Base-by-base conservation (phyloP, 2,113 vertebrate species). In the Sturnus vulgaris region DNA sequence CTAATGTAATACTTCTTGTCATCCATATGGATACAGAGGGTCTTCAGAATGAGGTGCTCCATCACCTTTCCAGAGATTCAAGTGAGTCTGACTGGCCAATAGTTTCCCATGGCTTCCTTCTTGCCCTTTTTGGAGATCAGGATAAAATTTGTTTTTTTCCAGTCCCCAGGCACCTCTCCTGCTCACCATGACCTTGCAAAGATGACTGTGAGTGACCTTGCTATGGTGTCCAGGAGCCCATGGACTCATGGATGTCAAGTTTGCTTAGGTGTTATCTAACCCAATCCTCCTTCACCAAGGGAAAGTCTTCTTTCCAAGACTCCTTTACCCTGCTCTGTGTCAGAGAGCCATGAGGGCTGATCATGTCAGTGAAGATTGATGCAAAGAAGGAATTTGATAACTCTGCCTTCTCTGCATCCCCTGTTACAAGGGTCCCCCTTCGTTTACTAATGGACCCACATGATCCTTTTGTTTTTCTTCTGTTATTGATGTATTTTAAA, bases 381-480 rank as follows among this genome's bases (percentile, higher is more conserved):
- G 28, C 10, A 39, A 66, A 52, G 27, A 73, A 73, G 31, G 3
- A 6, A 65, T 73, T 72, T 44, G 12, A 28, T 28, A 30, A 39
- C 5, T 12, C 22, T 59, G 15, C 12, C 10, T 44, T 30, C 46
- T 21, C 23, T 30, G 44, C 0, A 0, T 28, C 9, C 33, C 20
- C 10, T 46, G 4, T 39, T 52, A 39, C 39, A 5, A 46, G 27
- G 33, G 15, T 20, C 2, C 4, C 28, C 4, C 15, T 73, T 12
- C 1, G 2, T 39, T 46, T 60, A 52, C 20, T 46, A 46, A 66
- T 25, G 11, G 2, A 6, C 19, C 4, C 15, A 46, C 5, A 33
- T 4, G 19, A 33, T 10, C 13, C 19, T 82, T 68, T 39, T 25
- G 2, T 14, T 59, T 59, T 39, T 9, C 12, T 53, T 59, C n/a